Evolutionary conservation across 2,113 vertebrate species (phyloP).

Genomic region (Poeciliopsis prolifica): DNA sequence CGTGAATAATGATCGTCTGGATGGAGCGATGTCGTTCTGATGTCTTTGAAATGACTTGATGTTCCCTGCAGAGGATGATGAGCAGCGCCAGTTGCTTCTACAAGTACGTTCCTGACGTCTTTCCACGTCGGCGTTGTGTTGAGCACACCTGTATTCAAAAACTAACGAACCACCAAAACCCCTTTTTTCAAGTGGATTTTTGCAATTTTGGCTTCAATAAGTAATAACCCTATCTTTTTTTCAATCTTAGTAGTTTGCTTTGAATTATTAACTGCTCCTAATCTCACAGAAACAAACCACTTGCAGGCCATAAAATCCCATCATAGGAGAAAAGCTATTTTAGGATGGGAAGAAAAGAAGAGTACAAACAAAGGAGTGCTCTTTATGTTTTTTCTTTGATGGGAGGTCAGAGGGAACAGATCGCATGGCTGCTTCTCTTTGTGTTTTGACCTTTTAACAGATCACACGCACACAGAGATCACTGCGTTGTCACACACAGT

Average conservation of each 20-base stretch:
- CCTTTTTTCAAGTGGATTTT: too few species aligned
- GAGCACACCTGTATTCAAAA: too few species aligned
- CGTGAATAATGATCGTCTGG: too few species aligned
- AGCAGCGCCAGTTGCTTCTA: too few species aligned
- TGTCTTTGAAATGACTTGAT: too few species aligned
- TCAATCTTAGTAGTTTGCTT: not conserved
- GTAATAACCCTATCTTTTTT: not conserved
- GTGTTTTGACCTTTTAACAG: constrained; percentile 37
- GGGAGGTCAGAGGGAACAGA: constrained; percentile 34
- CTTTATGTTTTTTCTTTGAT: constrained; percentile 30
- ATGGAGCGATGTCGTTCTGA: too few species aligned
- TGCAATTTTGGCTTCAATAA: too few species aligned
- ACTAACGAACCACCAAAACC: too few species aligned
- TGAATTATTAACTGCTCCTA: too few species aligned
- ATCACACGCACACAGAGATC: constrained; percentile 18
- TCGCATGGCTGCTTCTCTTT: not conserved
- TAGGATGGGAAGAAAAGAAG: not conserved
- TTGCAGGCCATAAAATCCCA: constrained; percentile 8
- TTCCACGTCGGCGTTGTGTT: too few species aligned
- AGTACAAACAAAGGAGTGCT: constrained; percentile 17
- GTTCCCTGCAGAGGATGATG: too few species aligned
- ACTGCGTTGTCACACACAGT: constrained; percentile 15
- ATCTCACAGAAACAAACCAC: not conserved
- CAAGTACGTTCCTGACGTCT: too few species aligned
- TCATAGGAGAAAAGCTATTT: not conserved